Evolutionary conservation across 2,888 invertebrate genomes (phyloP).

Genomic region (Dynastes tityus): DNA sequence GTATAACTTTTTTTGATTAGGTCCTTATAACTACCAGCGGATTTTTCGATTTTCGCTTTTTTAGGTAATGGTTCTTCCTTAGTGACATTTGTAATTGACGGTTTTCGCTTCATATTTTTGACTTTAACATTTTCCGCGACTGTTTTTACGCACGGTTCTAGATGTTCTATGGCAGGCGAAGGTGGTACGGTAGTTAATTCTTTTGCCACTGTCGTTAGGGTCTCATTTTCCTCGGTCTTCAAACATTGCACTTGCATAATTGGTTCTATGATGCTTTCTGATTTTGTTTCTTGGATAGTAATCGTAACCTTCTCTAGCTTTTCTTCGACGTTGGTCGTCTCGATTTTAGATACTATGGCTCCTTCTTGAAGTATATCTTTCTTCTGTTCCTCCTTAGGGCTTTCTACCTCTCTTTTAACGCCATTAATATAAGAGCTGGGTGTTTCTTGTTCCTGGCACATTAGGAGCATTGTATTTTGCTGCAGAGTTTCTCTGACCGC

Average conservation of each 20-base stretch:
- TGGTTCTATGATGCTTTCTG: slow-evolving; percentile 49
- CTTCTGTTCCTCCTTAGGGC: slow-evolving; percentile 66
- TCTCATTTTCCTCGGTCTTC: slow-evolving; percentile 47
- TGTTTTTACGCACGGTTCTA: slow-evolving; percentile 65
- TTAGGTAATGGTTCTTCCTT: slow-evolving; percentile 57
- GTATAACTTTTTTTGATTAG: slow-evolving; percentile 71
- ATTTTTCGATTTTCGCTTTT: slow-evolving; percentile 60
- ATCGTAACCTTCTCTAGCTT: slow-evolving; percentile 48
- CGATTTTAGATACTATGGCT: slow-evolving; percentile 53
- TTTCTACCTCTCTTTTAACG: slow-evolving; percentile 70
- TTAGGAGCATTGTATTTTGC: slow-evolving; percentile 72
- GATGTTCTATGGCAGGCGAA: slow-evolving; percentile 12
- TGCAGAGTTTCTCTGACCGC: slow-evolving; percentile 77
- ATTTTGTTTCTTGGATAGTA: slow-evolving; percentile 46
- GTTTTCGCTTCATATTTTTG: slow-evolving; percentile 72
- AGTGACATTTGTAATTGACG: slow-evolving; percentile 64
- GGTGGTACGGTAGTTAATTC: slow-evolving; percentile 32
- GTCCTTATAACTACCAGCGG: slow-evolving; percentile 68
- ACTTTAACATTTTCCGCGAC: slow-evolving; percentile 70
- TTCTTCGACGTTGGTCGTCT: slow-evolving; percentile 40
- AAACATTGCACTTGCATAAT: slow-evolving; percentile 25
- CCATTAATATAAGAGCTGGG: slow-evolving; percentile 60
- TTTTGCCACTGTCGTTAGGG: background rate
- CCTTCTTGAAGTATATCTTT: slow-evolving; percentile 58
- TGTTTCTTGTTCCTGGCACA: slow-evolving; percentile 67